Percentiles rank a stretch among this genome's conserved stretches.
These are phyloP conservation scores for Gastrophryne carolinensis DNA, from an alignment of 2,797 vertebrate genomes.

Conservation along the genomic window DNA sequence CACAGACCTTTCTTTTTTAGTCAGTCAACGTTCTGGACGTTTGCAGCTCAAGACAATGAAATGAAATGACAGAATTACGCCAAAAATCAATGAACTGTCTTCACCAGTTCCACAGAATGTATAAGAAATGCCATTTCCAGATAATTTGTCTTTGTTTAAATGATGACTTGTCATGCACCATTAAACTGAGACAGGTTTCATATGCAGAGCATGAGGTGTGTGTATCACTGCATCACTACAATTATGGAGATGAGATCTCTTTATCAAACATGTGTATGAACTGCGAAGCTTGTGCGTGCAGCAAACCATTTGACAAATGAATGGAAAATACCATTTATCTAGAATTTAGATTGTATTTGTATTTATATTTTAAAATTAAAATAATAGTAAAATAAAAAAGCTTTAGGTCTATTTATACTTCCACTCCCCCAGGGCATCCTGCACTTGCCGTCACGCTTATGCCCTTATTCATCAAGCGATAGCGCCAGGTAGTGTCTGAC, in stretches of 20 bases:
- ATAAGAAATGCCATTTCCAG: conserved; percentile 8
- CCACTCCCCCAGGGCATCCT: too few relatives aligned
- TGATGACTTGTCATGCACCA: not conserved
- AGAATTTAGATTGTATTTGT: not conserved
- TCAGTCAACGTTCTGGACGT: too few relatives aligned
- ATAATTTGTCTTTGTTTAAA: not conserved
- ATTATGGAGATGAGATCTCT: not conserved
- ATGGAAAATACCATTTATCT: not conserved
- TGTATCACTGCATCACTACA: not conserved
- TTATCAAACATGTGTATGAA: conserved; percentile 4
- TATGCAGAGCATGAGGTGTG: not conserved
- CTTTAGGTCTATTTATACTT: too few relatives aligned
- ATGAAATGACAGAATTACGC: not conserved
- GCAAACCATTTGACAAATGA: not conserved
- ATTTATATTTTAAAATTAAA: not conserved
- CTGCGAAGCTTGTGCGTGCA: not conserved
- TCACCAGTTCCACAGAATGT: not conserved
- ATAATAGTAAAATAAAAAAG: too few relatives aligned
- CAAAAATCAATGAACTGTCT: not conserved
- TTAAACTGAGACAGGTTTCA: conserved; percentile 15
- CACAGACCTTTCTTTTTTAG: too few relatives aligned
- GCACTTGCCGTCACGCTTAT: too few relatives aligned
- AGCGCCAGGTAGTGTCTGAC: too few relatives aligned
- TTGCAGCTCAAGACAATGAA: not conserved
- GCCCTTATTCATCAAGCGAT: too few relatives aligned